Conservation (phyloP, 2,797 vertebrate genomes). For the Leptatherina wallacei region DNA sequence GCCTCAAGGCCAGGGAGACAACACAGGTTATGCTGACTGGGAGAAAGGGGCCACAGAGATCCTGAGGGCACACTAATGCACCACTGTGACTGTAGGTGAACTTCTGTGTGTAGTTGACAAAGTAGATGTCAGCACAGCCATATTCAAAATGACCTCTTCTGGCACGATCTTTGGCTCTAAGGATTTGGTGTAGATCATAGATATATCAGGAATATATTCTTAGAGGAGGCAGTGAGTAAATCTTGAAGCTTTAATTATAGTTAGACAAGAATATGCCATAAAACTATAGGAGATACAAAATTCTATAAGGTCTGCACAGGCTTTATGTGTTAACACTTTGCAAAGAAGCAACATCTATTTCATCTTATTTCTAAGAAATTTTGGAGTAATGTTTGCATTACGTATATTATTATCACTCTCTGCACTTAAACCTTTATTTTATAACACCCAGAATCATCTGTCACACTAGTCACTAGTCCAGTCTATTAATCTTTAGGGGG, state of each 20-base stretch:
- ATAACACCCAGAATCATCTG: conserved; percentile 25
- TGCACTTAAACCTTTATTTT: conserved; percentile 9
- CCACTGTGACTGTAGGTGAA: conserved; percentile 42
- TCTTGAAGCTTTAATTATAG: conserved; percentile 29
- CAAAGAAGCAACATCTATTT: background rate
- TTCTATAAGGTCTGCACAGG: conserved; percentile 6
- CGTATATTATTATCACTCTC: background rate
- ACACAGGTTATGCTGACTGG: conserved; percentile 70
- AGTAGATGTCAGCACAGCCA: conserved; percentile 50
- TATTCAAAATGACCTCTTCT: conserved; percentile 41
- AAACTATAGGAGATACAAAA: conserved; percentile 6
- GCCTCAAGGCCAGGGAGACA: conserved; percentile 58
- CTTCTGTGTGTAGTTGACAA: conserved; percentile 47
- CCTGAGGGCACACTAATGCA: conserved; percentile 52
- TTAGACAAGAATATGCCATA: conserved; percentile 23
- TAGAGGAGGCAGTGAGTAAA: background rate
- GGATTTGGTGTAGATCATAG: background rate
- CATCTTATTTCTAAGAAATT: conserved; percentile 3
- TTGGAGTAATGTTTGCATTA: background rate
- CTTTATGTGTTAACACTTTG: conserved; percentile 31
- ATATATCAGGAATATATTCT: background rate
- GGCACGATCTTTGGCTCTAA: background rate
- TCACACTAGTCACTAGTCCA: conserved; percentile 11
- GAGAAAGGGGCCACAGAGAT: conserved; percentile 63
- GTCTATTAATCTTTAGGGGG: conserved; percentile 24